These are phyloP conservation scores for Falco punctatus DNA, from an alignment of 2,113 vertebrate species.

Conservation along the genomic window DNA sequence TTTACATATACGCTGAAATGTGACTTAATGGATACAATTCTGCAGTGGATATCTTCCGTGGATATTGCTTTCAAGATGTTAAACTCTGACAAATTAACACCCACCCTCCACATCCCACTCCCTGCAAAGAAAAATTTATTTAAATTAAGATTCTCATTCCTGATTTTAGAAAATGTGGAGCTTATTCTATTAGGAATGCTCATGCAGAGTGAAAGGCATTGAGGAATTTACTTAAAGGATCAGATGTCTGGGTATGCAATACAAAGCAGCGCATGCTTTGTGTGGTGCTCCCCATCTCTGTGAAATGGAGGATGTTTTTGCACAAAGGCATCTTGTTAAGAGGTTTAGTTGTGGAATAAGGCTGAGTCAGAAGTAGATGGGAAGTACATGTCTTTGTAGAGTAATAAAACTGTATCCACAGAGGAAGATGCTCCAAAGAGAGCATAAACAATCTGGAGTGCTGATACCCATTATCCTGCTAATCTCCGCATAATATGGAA, in stretches of 20 bases:
- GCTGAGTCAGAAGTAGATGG: background rate
- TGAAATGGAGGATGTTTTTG: background rate
- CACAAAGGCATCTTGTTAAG: background rate
- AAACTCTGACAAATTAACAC: background rate
- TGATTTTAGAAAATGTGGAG: background rate
- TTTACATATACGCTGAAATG: background rate
- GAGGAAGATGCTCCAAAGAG: background rate
- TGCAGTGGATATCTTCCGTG: background rate
- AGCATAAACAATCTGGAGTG: background rate
- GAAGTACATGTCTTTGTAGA: background rate
- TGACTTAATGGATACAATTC: background rate
- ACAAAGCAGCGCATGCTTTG: background rate
- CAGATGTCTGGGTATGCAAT: background rate
- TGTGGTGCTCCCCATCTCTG: background rate
- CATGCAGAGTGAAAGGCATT: background rate
- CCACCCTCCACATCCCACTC: too few species aligned
- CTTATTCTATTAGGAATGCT: background rate
- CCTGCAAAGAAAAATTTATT: background rate
- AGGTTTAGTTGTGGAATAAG: background rate
- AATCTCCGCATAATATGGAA: background rate
- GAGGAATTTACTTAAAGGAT: background rate
- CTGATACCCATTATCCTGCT: background rate
- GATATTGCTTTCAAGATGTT: background rate
- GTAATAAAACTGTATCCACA: background rate
- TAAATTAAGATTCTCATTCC: background rate